phyloP scores from a whole-genome alignment of 2,888 invertebrate genomes.

The Odontocolon sp. region DNA sequence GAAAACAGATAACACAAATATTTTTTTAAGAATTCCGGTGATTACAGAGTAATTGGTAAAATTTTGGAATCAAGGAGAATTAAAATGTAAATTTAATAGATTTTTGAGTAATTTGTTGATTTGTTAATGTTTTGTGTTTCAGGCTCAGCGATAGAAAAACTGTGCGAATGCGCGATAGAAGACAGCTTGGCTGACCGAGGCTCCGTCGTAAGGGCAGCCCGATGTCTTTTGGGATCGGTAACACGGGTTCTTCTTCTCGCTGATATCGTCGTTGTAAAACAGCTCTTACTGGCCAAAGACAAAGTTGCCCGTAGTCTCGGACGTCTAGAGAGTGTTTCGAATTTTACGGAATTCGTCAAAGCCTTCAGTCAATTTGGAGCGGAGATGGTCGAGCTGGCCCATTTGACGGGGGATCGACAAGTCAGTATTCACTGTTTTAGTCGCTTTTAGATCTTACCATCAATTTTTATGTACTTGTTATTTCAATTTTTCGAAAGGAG shows the following conservation, averaged over 20 bases:
- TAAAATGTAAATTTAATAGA: not conserved
- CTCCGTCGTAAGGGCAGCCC: slow-evolving; percentile 94
- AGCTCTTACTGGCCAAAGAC: slow-evolving; percentile 96
- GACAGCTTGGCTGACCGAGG: slow-evolving; percentile 84
- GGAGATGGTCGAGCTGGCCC: slow-evolving; percentile 99
- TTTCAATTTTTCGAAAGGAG: too few species aligned
- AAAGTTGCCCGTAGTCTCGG: slow-evolving; percentile 94
- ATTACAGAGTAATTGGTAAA: too few species aligned
- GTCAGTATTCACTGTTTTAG: slow-evolving; percentile 57
- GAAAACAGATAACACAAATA: too few species aligned
- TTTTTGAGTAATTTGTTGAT: not conserved
- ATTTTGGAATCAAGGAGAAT: not conserved
- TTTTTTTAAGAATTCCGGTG: too few species aligned
- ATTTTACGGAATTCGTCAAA: slow-evolving; percentile 98
- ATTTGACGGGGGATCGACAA: slow-evolving; percentile 91
- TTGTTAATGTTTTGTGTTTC: slow-evolving; percentile 64
- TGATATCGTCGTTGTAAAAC: slow-evolving; percentile 98
- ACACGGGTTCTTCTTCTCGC: slow-evolving; percentile 97
- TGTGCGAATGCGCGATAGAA: slow-evolving; percentile 90
- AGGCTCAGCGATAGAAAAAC: slow-evolving; percentile 96
- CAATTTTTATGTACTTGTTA: too few species aligned
- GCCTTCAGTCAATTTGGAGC: slow-evolving; percentile 99
- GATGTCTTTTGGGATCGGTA: slow-evolving; percentile 96
- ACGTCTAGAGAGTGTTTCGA: slow-evolving; percentile 92
- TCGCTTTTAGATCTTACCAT: not conserved